phyloP scores from a whole-genome alignment of 2,113 vertebrate genomes.

The Sakesphorus luctuosus region DNA sequence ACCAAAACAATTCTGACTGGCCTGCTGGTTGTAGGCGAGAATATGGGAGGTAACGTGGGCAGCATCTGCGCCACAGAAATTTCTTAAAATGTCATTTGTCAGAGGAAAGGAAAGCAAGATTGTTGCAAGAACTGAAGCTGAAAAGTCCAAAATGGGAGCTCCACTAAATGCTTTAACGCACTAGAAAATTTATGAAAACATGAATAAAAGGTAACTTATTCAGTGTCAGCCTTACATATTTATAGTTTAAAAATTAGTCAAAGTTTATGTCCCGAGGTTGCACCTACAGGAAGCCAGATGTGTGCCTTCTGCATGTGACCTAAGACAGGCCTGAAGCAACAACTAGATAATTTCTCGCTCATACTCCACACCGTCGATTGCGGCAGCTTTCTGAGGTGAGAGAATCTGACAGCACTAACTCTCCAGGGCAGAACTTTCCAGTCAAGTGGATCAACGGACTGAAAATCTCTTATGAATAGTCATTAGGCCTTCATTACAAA shows the following conservation, averaged over 20 bases:
- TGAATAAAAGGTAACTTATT: conserved; percentile 83
- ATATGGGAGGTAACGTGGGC: neutral
- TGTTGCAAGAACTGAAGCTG: conserved; percentile 23
- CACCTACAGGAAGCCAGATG: conserved; percentile 97
- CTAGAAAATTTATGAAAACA: conserved; percentile 73
- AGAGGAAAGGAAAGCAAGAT: neutral
- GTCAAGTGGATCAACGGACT: conserved; percentile 98
- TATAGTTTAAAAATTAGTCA: conserved; percentile 87
- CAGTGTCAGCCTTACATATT: conserved; percentile 82
- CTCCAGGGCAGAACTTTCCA: conserved; percentile 99
- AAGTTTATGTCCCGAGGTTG: conserved; percentile 87
- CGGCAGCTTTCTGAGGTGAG: conserved; percentile 98
- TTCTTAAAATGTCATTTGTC: neutral
- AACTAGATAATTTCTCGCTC: conserved; percentile 94
- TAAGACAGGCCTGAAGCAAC: conserved; percentile 89
- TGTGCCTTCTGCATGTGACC: conserved; percentile 93
- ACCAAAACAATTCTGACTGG: neutral
- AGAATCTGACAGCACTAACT: conserved; percentile 98
- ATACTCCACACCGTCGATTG: conserved; percentile 90
- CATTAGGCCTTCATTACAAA: conserved; percentile 99
- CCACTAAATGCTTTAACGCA: neutral
- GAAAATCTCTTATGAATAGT: conserved; percentile 99
- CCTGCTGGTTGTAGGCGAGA: neutral
- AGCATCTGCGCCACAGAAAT: neutral
- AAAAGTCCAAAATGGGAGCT: conserved; percentile 41